These are phyloP conservation scores for Eubucco bourcierii DNA, from an alignment of 2,113 vertebrate genomes.

Conservation along the genomic window DNA sequence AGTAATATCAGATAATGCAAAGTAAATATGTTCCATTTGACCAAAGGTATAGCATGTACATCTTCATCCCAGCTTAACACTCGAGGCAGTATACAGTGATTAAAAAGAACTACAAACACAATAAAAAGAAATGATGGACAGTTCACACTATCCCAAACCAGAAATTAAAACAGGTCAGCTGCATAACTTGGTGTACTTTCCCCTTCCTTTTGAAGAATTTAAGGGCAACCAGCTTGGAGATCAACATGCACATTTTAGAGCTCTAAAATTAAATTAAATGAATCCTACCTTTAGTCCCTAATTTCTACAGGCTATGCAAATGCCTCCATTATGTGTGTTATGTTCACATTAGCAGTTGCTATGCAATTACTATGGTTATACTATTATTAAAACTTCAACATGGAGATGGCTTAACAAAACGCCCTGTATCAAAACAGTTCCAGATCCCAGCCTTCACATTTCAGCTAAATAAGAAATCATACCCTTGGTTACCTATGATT, in stretches of 20 bases:
- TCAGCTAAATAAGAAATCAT: conserved; percentile 12
- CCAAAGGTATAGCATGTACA: neutral
- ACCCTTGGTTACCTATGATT: neutral
- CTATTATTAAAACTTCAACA: conserved; percentile 9
- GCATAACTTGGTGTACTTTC: neutral
- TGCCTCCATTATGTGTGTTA: neutral
- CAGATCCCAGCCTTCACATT: neutral
- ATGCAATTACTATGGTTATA: conserved; percentile 26
- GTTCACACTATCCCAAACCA: neutral
- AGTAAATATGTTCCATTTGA: neutral
- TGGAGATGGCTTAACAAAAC: neutral
- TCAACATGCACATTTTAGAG: neutral
- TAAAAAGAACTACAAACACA: neutral
- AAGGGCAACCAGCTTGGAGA: neutral
- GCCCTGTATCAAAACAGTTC: neutral
- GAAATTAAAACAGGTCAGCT: neutral
- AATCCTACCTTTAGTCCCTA: neutral
- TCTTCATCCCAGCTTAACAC: neutral
- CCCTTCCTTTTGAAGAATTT: neutral
- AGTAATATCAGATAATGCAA: neutral
- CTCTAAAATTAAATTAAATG: neutral
- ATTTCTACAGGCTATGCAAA: neutral
- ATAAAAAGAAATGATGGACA: neutral
- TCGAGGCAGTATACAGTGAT: neutral
- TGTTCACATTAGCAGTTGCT: neutral